A percentile compares a stretch with the other conserved stretches of the same genome.
Conservation (phyloP, 2,797 vertebrate genomes). For the Synaphobranchus kaupii region DNA sequence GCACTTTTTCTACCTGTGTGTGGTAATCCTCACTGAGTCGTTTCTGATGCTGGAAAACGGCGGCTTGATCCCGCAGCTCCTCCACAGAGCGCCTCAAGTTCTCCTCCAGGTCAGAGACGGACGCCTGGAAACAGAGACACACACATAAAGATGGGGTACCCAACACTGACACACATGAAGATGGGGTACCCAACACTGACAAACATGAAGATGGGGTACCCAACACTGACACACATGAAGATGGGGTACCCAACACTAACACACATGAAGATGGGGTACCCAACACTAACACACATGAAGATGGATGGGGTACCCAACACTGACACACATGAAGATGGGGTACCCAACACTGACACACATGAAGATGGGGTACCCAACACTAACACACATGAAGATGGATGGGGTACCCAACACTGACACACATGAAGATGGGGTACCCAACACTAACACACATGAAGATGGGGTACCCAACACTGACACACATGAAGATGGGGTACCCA, state of each 20-base stretch:
- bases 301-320: no score
- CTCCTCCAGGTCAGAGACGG: conserved; percentile 68
- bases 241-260: neutral
- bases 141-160: neutral
- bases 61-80: conserved; percentile 69
- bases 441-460: no score
- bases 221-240: neutral
- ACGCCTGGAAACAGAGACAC: conserved; percentile 60
- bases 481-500: no score
- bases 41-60: conserved; percentile 69
- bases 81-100: conserved; percentile 65
- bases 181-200: neutral
- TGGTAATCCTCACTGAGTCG: conserved; percentile 65
- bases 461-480: no score
- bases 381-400: no score
- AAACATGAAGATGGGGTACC: neutral
- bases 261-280: no score
- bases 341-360: no score
- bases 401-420: no score
- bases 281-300: no score
- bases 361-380: no score
- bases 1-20: conserved; percentile 66
- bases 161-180: neutral
- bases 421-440: no score
- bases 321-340: no score